Base-by-base conservation (phyloP, 2,113 vertebrate species). In the Rousettus leschenaultii region DNA sequence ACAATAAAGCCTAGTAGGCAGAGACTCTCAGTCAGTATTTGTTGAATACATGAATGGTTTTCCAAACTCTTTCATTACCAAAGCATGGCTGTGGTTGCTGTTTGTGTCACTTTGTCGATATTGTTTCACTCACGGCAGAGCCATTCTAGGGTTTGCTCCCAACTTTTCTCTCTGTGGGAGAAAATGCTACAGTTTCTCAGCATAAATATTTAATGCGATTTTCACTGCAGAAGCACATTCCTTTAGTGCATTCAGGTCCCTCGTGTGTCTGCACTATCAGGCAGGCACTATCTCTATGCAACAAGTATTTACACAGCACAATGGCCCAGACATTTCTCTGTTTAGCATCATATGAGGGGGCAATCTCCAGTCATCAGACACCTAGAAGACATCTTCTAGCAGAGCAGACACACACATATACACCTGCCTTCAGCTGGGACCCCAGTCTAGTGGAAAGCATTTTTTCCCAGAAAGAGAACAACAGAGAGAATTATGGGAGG, bases 191-290 rank as follows among this genome's bases (percentile, higher is more conserved):
- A 28, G 28, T 96, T 96, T 97, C 94, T 94, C 53, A 35, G 80
- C 43, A 66, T 97, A 87, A 90, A 94, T 97, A 92, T 89, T 97
- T 96, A 93, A 95, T 92, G 73, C 35, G 71, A 86, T 73, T 84
- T 92, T 79, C 95, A 87, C 84, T 35, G 75, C 35, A 78, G 73
- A 89, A 94, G 30, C 80, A 78, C 19, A 3, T 90, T 97, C 87
- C 88, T 94, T 93, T 92, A 95, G 71, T 92, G 80, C 73, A n/a
- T 68, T 71, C 0, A 1, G 45, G 30, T 70, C 68, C n/a, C 87
- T 78, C 21, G 28, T 33, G 53, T 70, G 80, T 88, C 93, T 92
- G 61, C n/a, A 7, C 0, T 1, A 53, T 63, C 87, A 43, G 24
- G 59, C 61, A 94, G 84, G 53, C 12, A 15, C 45, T 96, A 92